phyloP scores from a whole-genome alignment of 92 coral and sea anemone genomes.

The Phenganax marumi region DNA sequence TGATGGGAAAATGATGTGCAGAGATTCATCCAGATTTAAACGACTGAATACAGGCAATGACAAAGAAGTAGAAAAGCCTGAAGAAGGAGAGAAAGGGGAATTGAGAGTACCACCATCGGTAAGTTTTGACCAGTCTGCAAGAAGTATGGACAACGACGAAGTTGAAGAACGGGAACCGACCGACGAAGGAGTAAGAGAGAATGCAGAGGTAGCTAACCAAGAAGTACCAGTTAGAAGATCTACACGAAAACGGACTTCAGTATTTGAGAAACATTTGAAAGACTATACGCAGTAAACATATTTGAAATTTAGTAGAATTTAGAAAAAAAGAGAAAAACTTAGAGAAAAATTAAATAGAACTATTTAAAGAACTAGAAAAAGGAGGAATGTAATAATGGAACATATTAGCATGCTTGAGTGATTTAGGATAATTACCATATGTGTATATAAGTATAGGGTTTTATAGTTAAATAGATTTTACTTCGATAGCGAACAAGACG shows the following conservation, averaged over 20 bases:
- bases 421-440: too few relatives aligned
- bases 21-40: slow-evolving; percentile 51
- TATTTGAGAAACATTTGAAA: slow-evolving; percentile 1
- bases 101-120: slow-evolving; percentile 13
- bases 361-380: not conserved
- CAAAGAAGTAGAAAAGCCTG: slow-evolving; percentile 15
- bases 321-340: not conserved
- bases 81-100: not conserved
- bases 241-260: slow-evolving; percentile 1
- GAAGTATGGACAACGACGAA: slow-evolving; percentile 2
- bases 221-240: slow-evolving; percentile 4
- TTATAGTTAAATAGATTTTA: too few relatives aligned
- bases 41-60: slow-evolving; percentile 35
- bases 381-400: not conserved
- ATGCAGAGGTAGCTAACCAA: not conserved
- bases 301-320: not conserved
- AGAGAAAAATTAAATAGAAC: not conserved
- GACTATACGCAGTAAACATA: not conserved
- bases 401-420: not conserved
- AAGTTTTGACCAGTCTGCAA: too few relatives aligned
- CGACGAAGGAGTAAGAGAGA: not conserved
- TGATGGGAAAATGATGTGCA: slow-evolving; percentile 51
- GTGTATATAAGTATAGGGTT: too few relatives aligned
- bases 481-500: too few relatives aligned
- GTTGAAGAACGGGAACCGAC: not conserved